Percentiles rank a stretch among this genome's conserved stretches.
Conservation (phyloP, 2,113 vertebrate species). For the Rhea pennata region DNA sequence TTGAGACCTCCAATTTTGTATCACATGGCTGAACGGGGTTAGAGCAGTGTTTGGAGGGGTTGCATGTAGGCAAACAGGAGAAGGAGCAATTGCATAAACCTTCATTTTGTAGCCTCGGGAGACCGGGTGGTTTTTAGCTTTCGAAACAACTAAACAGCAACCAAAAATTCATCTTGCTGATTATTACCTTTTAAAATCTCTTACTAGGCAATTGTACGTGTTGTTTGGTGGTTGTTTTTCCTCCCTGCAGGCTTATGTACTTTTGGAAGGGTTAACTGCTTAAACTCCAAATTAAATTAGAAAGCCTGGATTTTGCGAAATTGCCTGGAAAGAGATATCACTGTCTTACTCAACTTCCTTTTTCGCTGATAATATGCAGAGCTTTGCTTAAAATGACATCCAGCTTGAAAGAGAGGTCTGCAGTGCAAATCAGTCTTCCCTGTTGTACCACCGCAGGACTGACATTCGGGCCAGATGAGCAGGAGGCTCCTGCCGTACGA, state of each 20-base stretch:
- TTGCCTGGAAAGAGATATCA: background rate
- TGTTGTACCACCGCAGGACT: background rate
- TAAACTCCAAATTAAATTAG: background rate
- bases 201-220: background rate
- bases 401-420: background rate
- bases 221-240: background rate
- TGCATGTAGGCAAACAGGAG: rapidly evolving
- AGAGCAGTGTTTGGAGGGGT: background rate
- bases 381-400: background rate
- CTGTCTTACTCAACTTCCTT: background rate
- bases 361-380: background rate
- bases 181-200: background rate
- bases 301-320: background rate
- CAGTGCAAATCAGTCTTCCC: background rate
- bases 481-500: background rate
- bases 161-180: background rate
- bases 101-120: background rate
- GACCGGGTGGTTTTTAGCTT: background rate
- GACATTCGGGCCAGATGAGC: no score
- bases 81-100: background rate
- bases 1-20: rapidly evolving
- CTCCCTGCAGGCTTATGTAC: background rate
- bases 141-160: background rate
- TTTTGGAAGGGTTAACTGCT: background rate
- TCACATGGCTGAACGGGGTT: rapidly evolving